These are phyloP conservation scores for Lithobates pipiens DNA, from an alignment of 2,797 vertebrate species.

Conservation along the genomic window DNA sequence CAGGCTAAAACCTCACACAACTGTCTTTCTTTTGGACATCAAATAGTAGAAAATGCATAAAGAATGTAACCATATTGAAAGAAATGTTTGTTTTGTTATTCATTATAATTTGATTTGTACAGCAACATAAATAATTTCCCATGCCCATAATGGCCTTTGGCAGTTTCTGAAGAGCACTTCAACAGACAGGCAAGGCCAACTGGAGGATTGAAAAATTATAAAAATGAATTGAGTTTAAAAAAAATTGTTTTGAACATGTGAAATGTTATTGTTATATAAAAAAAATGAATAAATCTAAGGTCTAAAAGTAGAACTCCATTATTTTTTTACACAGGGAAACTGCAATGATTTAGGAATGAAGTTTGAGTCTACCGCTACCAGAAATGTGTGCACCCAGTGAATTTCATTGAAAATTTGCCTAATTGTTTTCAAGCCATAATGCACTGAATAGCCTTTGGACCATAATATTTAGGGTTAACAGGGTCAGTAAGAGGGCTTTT, in stretches of 20 bases:
- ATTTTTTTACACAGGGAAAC: no score
- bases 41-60: conserved; percentile 16
- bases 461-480: no score
- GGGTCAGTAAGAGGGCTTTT: no score
- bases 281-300: background rate
- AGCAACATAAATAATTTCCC: conserved; percentile 21
- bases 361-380: no score
- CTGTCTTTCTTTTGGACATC: conserved; percentile 13
- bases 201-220: background rate
- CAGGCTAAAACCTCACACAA: background rate
- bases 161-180: conserved; percentile 8
- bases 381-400: no score
- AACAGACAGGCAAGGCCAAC: background rate
- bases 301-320: no score
- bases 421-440: no score
- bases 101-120: conserved; percentile 38
- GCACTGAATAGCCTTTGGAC: no score
- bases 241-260: background rate
- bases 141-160: conserved; percentile 2
- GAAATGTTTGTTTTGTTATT: conserved; percentile 15
- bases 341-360: no score
- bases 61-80: conserved; percentile 9
- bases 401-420: no score
- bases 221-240: background rate
- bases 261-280: background rate